Percentiles rank a stretch among this genome's conserved stretches.
These are phyloP conservation scores for Chromobotia macracanthus DNA, from an alignment of 2,797 vertebrate species.

Conservation along the genomic window DNA sequence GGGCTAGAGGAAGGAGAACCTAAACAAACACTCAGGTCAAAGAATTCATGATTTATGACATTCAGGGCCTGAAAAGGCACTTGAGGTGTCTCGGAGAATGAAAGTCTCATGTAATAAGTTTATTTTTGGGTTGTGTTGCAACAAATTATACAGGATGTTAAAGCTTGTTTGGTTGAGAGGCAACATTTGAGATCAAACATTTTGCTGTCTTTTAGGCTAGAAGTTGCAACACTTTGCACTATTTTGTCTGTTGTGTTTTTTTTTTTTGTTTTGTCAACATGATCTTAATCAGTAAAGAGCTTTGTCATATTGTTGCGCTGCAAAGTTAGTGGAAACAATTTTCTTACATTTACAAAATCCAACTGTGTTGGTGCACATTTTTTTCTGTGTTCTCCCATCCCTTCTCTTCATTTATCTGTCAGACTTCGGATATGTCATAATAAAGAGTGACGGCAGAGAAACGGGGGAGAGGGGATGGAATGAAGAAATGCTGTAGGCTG, in stretches of 20 bases:
- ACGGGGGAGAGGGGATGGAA: slow-evolving; percentile 65
- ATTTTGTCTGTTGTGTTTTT: too few relatives aligned
- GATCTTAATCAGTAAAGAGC: not conserved
- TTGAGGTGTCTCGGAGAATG: slow-evolving; percentile 22
- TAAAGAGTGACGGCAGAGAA: too few relatives aligned
- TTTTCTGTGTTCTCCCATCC: too few relatives aligned
- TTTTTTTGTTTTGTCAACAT: too few relatives aligned
- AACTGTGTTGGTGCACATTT: slow-evolving; percentile 43
- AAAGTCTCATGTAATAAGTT: slow-evolving; percentile 4
- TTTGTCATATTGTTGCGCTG: slow-evolving; percentile 2
- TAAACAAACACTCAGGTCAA: slow-evolving; percentile 44
- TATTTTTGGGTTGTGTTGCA: not conserved
- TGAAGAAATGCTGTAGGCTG: slow-evolving; percentile 72
- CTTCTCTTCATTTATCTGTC: slow-evolving; percentile 34
- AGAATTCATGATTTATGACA: slow-evolving; percentile 53
- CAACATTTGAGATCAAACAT: too few relatives aligned
- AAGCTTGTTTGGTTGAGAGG: too few relatives aligned
- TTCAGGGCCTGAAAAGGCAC: slow-evolving; percentile 31
- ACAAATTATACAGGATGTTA: not conserved
- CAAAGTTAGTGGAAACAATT: slow-evolving; percentile 52
- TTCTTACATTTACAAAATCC: slow-evolving; percentile 38
- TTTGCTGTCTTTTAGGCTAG: too few relatives aligned
- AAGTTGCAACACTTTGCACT: too few relatives aligned
- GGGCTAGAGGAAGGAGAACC: slow-evolving; percentile 61
- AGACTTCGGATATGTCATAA: slow-evolving; percentile 63